Evolutionary conservation across 2,113 vertebrate species (phyloP), one percentile per base, ranked within the genome.

Genomic region (Silurus meridionalis): DNA sequence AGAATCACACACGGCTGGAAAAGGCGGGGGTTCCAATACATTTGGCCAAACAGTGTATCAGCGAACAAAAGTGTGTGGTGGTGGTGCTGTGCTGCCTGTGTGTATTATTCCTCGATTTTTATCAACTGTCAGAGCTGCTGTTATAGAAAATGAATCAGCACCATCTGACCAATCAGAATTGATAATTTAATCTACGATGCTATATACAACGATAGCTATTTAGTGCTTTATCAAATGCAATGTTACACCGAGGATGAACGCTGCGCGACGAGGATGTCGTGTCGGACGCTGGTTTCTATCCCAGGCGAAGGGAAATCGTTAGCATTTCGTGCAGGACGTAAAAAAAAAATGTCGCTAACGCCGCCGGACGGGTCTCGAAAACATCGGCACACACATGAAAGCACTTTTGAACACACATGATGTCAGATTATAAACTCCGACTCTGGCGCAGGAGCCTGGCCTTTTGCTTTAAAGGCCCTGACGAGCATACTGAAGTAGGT

Each of bases 361-460:
- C 83, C 50, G 13, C 53, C 19, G 89, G 83, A 78, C 17, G 10
- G 53, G 87, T 89, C 84, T 88, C 69, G 37, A 87, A 90, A 88
- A 90, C 88, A 89, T 92, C 88, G 87, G 86, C 80, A 64, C 90
- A 91, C 91, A 93, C 90, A 90, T 91, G 91, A 90, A 93, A 94
- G 87, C 69, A 71, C 88, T 94, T 95, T 91, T 53, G 85, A 82
- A 85, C 46, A 72, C 53, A 75, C 46, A 90, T 93, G 92, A 94
- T 75, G 90, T 94, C 91, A 92, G 90, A 93, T 91, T 91, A 91
- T 90, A 90, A 21, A 79, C 86, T 83, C 71, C 87, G 91, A 91
- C 90, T 87, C 90, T 91, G 91, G 93, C 88, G 92, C 92, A 91
- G 90, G 89, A 85, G 89, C 83, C 72, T 83, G 83, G 61, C 57